Evolutionary conservation across 53 echinoderm and acorn worm species (phyloP).

Genomic region (Actinopyga echinites): DNA sequence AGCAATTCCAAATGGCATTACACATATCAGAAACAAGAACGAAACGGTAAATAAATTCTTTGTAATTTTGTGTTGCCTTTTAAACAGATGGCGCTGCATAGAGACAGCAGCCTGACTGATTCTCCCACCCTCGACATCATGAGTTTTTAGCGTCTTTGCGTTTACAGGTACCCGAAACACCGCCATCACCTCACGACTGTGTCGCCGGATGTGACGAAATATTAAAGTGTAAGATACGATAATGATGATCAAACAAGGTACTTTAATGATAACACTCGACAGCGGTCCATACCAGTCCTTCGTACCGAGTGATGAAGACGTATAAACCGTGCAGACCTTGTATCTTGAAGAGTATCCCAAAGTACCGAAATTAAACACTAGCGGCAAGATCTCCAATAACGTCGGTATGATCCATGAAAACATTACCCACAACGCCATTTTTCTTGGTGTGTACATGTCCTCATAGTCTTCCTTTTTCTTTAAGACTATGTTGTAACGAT

Average conservation of each 20-base stretch:
- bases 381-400: constrained; percentile 48
- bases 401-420: constrained; percentile 55
- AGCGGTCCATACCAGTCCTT: constrained; percentile 37
- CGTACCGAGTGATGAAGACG: constrained; percentile 41
- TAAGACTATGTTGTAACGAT: constrained; percentile 48
- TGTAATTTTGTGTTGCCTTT: constrained; percentile 23
- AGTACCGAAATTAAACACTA: constrained; percentile 44
- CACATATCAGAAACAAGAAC: not conserved
- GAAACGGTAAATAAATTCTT: constrained; percentile 8
- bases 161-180: not conserved
- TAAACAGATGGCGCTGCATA: constrained; percentile 26
- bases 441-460: constrained; percentile 41
- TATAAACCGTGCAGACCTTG: constrained; percentile 48
- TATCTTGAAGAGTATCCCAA: constrained; percentile 55
- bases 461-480: constrained; percentile 10
- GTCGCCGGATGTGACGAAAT: constrained; percentile 18
- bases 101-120: constrained; percentile 1
- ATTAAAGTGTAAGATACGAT: constrained; percentile 49
- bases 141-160: not conserved
- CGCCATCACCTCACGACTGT: not conserved
- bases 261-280: constrained; percentile 34
- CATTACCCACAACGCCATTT: constrained; percentile 36
- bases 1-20: constrained; percentile 21
- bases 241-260: constrained; percentile 51
- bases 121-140: not conserved